Percentiles rank a stretch among this genome's conserved stretches.
These are phyloP conservation scores for Phenganax marumi DNA, from an alignment of 92 coral and sea anemone species.

Conservation along the genomic window DNA sequence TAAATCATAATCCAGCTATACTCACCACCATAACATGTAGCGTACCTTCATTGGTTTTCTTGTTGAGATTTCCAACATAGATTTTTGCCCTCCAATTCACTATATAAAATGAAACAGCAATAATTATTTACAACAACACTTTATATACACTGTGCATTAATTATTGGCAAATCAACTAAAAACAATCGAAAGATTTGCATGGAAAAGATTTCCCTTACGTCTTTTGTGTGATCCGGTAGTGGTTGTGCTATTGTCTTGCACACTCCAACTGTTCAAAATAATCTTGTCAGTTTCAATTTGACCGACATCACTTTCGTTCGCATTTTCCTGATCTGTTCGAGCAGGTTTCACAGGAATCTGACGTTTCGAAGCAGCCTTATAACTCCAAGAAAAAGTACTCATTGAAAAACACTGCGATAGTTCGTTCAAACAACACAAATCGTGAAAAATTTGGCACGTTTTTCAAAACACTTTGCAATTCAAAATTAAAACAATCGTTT, in stretches of 20 bases:
- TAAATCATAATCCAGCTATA: background rate
- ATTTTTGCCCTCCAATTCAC: conserved; percentile 87
- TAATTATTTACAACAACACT: background rate
- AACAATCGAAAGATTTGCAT: background rate
- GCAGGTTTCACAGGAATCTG: conserved; percentile 12
- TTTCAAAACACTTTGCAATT: background rate
- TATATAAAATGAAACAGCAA: conserved; percentile 6
- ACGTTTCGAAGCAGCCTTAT: conserved; percentile 28
- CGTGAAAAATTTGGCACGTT: background rate
- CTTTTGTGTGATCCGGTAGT: background rate
- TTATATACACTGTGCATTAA: background rate
- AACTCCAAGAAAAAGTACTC: conserved; percentile 48
- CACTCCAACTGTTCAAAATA: background rate
- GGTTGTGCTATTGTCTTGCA: background rate
- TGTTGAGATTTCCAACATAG: conserved; percentile 89
- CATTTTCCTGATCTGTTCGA: background rate
- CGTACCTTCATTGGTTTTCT: conserved; percentile 84
- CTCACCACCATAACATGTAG: background rate
- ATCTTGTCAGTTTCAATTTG: background rate
- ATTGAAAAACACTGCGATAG: background rate
- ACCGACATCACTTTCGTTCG: background rate
- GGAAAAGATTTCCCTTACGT: conserved; percentile 10
- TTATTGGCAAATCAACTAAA: background rate
- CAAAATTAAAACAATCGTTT: background rate
- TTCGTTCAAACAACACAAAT: background rate